phyloP scores from a whole-genome alignment of 64 coral and sea anemone species.

The Dendrophyllia cribrosa region DNA sequence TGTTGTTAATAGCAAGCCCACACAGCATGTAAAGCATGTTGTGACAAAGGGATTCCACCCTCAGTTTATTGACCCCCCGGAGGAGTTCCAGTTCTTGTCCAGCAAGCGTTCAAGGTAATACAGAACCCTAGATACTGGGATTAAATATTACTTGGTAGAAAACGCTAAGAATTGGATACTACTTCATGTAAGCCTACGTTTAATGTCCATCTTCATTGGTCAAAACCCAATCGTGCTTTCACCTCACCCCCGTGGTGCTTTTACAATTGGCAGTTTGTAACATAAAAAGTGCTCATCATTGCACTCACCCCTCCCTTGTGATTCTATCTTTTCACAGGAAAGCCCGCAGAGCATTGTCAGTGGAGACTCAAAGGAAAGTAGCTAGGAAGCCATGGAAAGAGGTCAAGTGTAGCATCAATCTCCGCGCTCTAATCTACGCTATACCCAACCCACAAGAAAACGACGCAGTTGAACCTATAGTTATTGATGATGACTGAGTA shows the following conservation, averaged over 20 bases:
- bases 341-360: slow-evolving; percentile 80
- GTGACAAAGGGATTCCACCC: slow-evolving; percentile 24
- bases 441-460: slow-evolving; percentile 37
- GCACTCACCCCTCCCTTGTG: not conserved
- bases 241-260: no score
- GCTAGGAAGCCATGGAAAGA: slow-evolving; percentile 91
- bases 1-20: slow-evolving; percentile 58
- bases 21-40: slow-evolving; percentile 64
- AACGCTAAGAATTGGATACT: no score
- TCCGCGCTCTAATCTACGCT: slow-evolving; percentile 77
- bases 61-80: slow-evolving; percentile 97
- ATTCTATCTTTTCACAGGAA: slow-evolving; percentile 65
- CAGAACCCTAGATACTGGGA: no score
- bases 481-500: slow-evolving; percentile 89
- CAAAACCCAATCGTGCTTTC: no score
- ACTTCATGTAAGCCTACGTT: no score
- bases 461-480: slow-evolving; percentile 73
- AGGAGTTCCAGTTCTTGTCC: slow-evolving; percentile 94
- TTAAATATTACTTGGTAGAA: no score
- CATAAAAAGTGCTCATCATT: not conserved
- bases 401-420: slow-evolving; percentile 80
- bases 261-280: no score
- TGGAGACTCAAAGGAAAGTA: slow-evolving; percentile 62
- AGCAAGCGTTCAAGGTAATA: slow-evolving; percentile 85
- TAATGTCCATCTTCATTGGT: no score